These are phyloP conservation scores for Pheucticus melanocephalus DNA, from an alignment of 2,113 vertebrate genomes.

Conservation along the genomic window DNA sequence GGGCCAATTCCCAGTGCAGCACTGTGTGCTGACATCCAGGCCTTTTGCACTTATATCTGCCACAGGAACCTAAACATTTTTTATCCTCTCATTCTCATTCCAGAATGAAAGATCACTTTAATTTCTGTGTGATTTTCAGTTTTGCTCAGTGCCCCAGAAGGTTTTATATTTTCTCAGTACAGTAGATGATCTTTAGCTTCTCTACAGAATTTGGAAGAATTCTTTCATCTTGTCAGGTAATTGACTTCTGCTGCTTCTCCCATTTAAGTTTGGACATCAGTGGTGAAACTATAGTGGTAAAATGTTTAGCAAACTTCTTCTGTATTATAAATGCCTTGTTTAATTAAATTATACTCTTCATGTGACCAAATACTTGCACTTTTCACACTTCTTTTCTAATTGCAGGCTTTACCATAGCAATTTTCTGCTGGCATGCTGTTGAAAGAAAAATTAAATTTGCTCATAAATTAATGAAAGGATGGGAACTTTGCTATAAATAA, in stretches of 20 bases:
- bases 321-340: not conserved
- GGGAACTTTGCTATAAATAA: not conserved
- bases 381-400: not conserved
- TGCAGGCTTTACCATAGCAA: not conserved
- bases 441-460: not conserved
- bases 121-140: not conserved
- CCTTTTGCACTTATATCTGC: fast-evolving
- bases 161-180: not conserved
- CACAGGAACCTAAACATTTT: not conserved
- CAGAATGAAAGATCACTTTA: not conserved
- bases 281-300: not conserved
- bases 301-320: not conserved
- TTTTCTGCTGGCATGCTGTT: not conserved
- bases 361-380: not conserved
- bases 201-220: not conserved
- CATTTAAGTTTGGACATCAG: not conserved
- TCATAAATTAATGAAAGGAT: not conserved
- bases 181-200: not conserved
- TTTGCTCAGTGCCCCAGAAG: not conserved
- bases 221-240: not conserved
- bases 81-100: not conserved
- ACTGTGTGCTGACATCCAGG: not conserved
- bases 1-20: not conserved
- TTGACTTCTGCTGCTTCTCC: not conserved
- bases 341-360: not conserved